phyloP scores from a whole-genome alignment of 30 jellyfish, hydroid and myxozoan genomes.

The Sanderia malayensis region DNA sequence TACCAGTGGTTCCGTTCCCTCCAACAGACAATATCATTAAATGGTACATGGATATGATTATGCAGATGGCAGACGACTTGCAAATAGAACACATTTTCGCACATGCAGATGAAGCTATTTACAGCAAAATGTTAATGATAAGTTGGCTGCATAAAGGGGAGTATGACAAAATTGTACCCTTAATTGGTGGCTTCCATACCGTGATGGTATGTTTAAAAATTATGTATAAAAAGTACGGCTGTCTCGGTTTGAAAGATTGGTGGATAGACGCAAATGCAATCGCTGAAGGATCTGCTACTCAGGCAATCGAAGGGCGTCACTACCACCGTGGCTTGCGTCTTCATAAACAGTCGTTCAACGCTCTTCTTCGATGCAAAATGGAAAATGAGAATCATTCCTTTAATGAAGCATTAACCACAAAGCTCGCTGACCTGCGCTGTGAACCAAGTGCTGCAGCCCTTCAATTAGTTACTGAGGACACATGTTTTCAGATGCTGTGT shows the following conservation, averaged over 20 bases:
- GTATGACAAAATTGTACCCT: not conserved
- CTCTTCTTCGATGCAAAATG: not conserved
- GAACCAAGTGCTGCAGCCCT: constrained; percentile 1
- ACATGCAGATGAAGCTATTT: not conserved
- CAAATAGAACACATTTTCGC: not conserved
- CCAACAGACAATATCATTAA: not conserved
- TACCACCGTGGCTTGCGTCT: constrained; percentile 4
- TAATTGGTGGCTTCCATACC: not conserved
- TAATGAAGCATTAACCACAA: not conserved
- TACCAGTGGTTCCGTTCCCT: constrained; percentile 3
- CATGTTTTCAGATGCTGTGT: constrained; percentile 1
- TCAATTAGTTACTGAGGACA: not conserved
- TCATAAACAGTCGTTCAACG: not conserved
- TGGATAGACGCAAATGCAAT: constrained; percentile 1
- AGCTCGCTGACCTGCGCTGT: constrained; percentile 2
- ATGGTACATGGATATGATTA: not conserved
- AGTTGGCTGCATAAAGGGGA: not conserved
- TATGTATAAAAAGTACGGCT: not conserved
- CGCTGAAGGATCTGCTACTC: constrained; percentile 1
- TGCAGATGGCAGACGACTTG: not conserved
- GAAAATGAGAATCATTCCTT: not conserved
- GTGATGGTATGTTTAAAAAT: not conserved
- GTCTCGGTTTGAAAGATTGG: constrained; percentile 1
- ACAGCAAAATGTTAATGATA: not conserved
- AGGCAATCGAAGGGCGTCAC: constrained; percentile 4